Conservation (phyloP, 1,140 invertebrate species). For the Cotesia vestalis region DNA sequence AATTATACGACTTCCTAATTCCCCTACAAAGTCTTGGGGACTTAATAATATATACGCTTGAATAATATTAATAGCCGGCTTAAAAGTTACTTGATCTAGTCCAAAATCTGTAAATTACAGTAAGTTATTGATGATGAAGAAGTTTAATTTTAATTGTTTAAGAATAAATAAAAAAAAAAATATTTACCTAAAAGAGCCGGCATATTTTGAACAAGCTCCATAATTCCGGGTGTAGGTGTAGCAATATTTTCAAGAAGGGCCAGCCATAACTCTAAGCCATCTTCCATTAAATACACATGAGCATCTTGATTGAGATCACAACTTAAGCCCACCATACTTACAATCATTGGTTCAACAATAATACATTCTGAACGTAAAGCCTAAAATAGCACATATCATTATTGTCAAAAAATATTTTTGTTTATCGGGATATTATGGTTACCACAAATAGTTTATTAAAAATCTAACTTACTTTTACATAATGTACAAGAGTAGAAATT, state of each 20-base stretch:
- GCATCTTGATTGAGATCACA: slow-evolving; percentile 82
- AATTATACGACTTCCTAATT: slow-evolving; percentile 75
- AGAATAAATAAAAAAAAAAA: slow-evolving; percentile 35
- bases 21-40: slow-evolving; percentile 80
- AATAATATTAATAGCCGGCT: slow-evolving; percentile 80
- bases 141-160: slow-evolving; percentile 21
- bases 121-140: slow-evolving; percentile 27
- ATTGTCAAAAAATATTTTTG: neutral
- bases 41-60: slow-evolving; percentile 85
- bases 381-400: slow-evolving; percentile 56
- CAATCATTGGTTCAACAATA: slow-evolving; percentile 73
- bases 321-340: slow-evolving; percentile 80
- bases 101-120: slow-evolving; percentile 78
- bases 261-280: slow-evolving; percentile 90
- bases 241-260: slow-evolving; percentile 82
- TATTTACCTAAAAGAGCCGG: slow-evolving; percentile 77
- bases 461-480: slow-evolving; percentile 73
- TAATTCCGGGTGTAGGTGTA: slow-evolving; percentile 67
- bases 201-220: slow-evolving; percentile 81
- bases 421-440: too few relatives aligned
- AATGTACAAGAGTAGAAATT: slow-evolving; percentile 83
- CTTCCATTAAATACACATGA: slow-evolving; percentile 90
- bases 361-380: slow-evolving; percentile 71
- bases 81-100: slow-evolving; percentile 67
- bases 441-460: neutral